phyloP scores from a whole-genome alignment of 2,888 invertebrate genomes.

The Orgyia antiqua region DNA sequence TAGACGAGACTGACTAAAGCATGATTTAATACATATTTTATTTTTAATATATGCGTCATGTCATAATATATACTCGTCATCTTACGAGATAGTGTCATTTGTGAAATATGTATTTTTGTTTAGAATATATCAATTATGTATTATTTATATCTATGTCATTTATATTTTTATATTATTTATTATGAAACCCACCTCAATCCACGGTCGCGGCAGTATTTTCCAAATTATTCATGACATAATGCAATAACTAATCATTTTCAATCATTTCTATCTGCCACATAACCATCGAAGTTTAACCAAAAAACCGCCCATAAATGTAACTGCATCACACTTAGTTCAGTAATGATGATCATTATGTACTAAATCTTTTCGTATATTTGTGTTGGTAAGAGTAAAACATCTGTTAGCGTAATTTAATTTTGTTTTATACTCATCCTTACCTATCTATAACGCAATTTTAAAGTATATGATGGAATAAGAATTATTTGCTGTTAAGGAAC shows the following conservation, averaged over 20 bases:
- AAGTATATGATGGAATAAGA: no score
- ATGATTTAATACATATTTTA: constrained; percentile 36
- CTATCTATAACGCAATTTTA: no score
- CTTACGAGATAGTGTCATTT: constrained; percentile 25
- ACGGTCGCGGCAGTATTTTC: constrained; percentile 53
- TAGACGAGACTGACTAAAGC: constrained; percentile 59
- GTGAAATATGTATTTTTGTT: constrained; percentile 11
- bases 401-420: no score
- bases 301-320: constrained; percentile 34
- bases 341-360: neutral
- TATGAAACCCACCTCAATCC: constrained; percentile 40
- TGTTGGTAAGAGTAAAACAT: no score
- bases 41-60: constrained; percentile 15
- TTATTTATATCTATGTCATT: constrained; percentile 30
- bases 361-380: no score
- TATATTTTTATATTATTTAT: constrained; percentile 30
- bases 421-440: no score
- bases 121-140: constrained; percentile 3
- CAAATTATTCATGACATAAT: constrained; percentile 42
- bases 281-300: no score
- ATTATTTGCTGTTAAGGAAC: no score
- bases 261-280: constrained; percentile 22
- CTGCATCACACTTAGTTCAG: constrained; percentile 9
- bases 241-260: constrained; percentile 42
- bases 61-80: constrained; percentile 33